Evolutionary conservation across 2,797 vertebrate species (phyloP), one percentile per base, ranked within the genome.

Genomic region (Moxostoma hubbsi): DNA sequence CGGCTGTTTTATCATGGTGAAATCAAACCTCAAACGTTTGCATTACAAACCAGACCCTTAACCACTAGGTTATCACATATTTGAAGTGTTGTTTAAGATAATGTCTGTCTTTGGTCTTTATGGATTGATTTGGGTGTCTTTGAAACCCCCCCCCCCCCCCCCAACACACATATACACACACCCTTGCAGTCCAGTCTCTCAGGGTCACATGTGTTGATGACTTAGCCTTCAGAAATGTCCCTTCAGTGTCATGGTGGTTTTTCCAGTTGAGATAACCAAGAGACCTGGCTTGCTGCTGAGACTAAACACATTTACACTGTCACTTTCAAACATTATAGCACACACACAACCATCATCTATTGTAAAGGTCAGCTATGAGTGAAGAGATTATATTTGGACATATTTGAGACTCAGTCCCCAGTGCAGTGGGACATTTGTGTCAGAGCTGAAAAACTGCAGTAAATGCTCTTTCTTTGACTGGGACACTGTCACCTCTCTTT

Each of bases 311-410:
- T 61, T 43, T 46, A 50, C 24, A 51, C 16, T 43, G 46, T 45
- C 24, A 51, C 57, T 43, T 51, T 4, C 36, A 36, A 36, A 54
- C 58, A 74, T 57, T 49, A 24, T 24, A 72, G 46, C 61, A 59
- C 63, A 50, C 67, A 65, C 77, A 69, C 73, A 46, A 43, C 67
- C 66, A 73, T 61, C 62, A 36, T 63, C 47, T 65, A 74, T 81
- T 87, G 79, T 46, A 93, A 93, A 93, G 92, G 93, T 93, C 92
- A 93, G 59, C 82, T 88, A 85, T 90, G 90, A 90, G 70, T 2
- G 36, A 88, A 88, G 81, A 0, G 82, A 90, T 91, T 91, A 92
- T 93, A 93, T 92, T 81, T 90, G 86, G 83, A 49, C 76, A 78
- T 79, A 82, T 61, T 65, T 59, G 63, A 67, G 65, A 51, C 49